Base-by-base conservation (phyloP, 2,113 vertebrate genomes). In the Bubo bubo region DNA sequence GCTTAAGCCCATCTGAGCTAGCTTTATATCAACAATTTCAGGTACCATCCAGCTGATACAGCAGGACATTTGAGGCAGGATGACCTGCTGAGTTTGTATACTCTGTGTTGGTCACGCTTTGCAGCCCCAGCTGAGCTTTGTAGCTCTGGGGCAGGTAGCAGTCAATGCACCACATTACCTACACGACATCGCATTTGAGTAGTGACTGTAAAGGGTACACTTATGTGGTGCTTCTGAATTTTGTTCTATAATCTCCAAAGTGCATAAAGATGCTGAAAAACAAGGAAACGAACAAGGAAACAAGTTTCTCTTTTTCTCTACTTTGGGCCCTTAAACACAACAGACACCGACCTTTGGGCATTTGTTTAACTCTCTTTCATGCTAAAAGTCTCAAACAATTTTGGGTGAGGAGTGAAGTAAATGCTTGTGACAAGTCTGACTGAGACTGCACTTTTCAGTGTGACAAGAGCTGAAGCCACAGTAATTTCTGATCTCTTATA, bases 91-190 rank as follows among this genome's bases (percentile, higher is more conserved):
- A 66, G 37, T 32, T 53, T 64, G 34, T 60, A 6, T 26, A 47
- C 39, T 35, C n/a, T 0, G 0, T 37, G 28, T 13, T 34, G 39
- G 12, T 37, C 64, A 87, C 1, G 5, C 22, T 22, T 60, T 60
- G 24, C 56, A 90, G 41, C 8, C 35, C 28, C 28, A 23, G 34
- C 13, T 68, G 50, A 66, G 41, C 26, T 71, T 70, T 53, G 37
- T 12, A 32, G 56, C 30, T 59, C 34, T 23, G 26, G 9, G 41
- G 37, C 26, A 34, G 43, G 58, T 16, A 71, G 37, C 14, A 76
- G 24, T 12, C 56, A 64, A 49, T 21, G 50, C 49, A 35, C 19
- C 18, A 30, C 41, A 50, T 34, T 34, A 41, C 58, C 43, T 66
- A 24, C 20, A 3, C 18, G 26, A 34, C 32, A 35, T 17, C 41